Evolutionary conservation across 1,140 invertebrate genomes (phyloP), one percentile per base, ranked within the genome.

Genomic region (Lysiphlebus fabarum): DNA sequence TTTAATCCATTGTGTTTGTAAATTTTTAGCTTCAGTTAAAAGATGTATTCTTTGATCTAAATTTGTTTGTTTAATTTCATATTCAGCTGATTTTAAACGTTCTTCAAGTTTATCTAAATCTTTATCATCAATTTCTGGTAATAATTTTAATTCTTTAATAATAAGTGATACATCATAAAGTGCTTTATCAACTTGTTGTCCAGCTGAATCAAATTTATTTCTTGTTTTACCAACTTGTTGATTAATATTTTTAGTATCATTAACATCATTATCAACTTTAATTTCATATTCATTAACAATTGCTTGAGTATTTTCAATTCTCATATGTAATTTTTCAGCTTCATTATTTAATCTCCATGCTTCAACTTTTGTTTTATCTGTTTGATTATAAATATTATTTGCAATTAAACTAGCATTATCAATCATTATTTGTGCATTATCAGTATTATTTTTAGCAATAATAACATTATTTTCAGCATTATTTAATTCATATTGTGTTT

Each of bases 181-280:
- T 7, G 93, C 90, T 69, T 91, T 89, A 8, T 86, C 79, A 0
- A 96, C 92, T 80, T 91, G 89, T 59, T 87, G 85, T 41, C 87
- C 85, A 0, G 92, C 91, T 64, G 90, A 84, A 47, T 83, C 78
- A 0, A 93, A 90, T 60, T 89, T 88, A 12, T 85, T 90, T 72
- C 92, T 92, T 2, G 93, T 92, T 81, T 92, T 86, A 40, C 91
- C 91, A 11, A 96, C 93, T 84, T 92, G 82, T 64, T 83, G 81
- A 64, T 87, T 81, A 4, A 86, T 88, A 74, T 91, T 84, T 58
- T 84, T 82, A 1, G 89, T 91, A 2, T 89, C 75, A 54, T 86
- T 83, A 56, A 86, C 85, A 66, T 96, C 92, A 60, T 86, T 83
- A 36, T 78, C 81, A 10, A 90, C 89, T 70, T 89, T 84, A n/a